Conservation (phyloP, 2,113 vertebrate species). For the Psettodes erumei region DNA sequence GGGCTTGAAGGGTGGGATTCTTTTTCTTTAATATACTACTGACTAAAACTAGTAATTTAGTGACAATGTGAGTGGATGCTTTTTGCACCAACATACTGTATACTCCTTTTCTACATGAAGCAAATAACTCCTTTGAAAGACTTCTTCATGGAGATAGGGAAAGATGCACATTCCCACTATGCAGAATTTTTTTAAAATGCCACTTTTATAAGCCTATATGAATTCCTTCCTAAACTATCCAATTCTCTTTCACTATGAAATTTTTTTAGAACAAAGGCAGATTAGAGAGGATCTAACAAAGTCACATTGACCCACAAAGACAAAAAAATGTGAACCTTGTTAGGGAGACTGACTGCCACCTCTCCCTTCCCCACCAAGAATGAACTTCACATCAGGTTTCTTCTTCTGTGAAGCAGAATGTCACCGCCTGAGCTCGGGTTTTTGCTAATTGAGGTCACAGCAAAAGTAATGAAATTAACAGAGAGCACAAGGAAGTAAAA, state of each 20-base stretch:
- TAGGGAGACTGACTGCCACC: slow-evolving; percentile 23
- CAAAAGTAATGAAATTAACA: slow-evolving; percentile 82
- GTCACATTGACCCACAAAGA: slow-evolving; percentile 20
- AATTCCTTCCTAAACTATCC: too few species aligned
- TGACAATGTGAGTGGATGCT: slow-evolving; percentile 58
- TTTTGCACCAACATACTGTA: slow-evolving; percentile 34
- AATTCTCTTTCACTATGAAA: not conserved
- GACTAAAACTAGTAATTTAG: slow-evolving; percentile 58
- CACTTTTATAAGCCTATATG: too few species aligned
- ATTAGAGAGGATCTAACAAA: slow-evolving; percentile 22
- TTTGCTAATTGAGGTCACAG: slow-evolving; percentile 84
- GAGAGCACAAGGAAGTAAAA: slow-evolving; percentile 73
- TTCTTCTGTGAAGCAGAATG: slow-evolving; percentile 60
- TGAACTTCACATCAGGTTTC: slow-evolving; percentile 61
- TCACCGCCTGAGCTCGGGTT: slow-evolving; percentile 67
- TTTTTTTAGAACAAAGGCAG: slow-evolving; percentile 23
- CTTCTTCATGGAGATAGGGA: too few species aligned
- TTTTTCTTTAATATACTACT: slow-evolving; percentile 64
- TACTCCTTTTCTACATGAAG: slow-evolving; percentile 3
- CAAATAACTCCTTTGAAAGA: too few species aligned
- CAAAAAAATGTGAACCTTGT: slow-evolving; percentile 42
- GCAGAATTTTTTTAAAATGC: too few species aligned
- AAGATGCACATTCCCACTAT: too few species aligned
- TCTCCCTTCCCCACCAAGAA: slow-evolving; percentile 33
- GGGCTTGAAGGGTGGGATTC: slow-evolving; percentile 79